These are phyloP conservation scores for Siniperca scherzeri DNA, from an alignment of 2,797 vertebrate species.

Conservation along the genomic window DNA sequence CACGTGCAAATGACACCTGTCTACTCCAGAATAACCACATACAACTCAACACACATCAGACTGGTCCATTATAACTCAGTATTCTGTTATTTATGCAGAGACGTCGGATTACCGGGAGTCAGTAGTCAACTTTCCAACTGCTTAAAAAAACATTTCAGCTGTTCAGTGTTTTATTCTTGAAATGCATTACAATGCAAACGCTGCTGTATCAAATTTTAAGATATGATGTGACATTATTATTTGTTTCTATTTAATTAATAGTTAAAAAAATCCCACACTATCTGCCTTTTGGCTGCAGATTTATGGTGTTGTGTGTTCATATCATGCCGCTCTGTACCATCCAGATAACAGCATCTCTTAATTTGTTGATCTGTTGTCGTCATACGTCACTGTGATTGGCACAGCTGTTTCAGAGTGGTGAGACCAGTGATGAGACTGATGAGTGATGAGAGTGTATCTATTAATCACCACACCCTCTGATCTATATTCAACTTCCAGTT, in stretches of 20 bases:
- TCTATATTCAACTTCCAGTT: neutral
- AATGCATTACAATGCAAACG: too few relatives aligned
- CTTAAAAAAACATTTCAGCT: neutral
- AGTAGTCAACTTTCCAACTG: neutral
- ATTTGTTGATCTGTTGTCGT: constrained; percentile 6
- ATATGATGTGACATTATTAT: constrained; percentile 7
- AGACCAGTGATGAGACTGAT: neutral
- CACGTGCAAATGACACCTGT: neutral
- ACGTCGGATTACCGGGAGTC: neutral
- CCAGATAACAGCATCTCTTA: neutral
- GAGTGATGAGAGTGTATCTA: neutral
- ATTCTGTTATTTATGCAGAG: neutral
- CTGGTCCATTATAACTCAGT: neutral
- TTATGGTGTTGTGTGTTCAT: constrained; percentile 1
- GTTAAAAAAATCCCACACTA: constrained; percentile 5
- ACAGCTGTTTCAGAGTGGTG: neutral
- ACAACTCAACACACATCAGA: neutral
- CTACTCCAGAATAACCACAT: neutral
- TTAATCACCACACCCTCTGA: neutral
- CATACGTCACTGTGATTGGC: constrained; percentile 1
- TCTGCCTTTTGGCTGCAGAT: constrained; percentile 16
- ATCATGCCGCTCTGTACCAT: neutral
- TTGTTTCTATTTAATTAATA: constrained; percentile 19
- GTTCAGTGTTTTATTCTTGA: neutral
- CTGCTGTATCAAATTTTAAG: neutral